These are phyloP conservation scores for Chiloscyllium punctatum DNA, from an alignment of 2,797 vertebrate species.

Conservation along the genomic window DNA sequence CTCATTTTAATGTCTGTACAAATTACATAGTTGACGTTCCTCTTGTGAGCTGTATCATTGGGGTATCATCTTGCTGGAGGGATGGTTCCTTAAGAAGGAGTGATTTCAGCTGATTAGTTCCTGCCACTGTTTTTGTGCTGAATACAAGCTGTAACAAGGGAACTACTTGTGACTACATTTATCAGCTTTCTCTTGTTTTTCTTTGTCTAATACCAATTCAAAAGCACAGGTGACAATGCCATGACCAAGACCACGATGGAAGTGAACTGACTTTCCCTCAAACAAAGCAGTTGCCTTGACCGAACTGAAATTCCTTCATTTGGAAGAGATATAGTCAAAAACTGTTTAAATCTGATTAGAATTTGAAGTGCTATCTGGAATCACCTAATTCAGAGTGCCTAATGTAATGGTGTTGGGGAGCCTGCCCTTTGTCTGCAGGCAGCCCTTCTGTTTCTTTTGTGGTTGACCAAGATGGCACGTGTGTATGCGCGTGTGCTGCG, in stretches of 20 bases:
- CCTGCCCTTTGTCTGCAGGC: no score
- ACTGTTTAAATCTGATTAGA: not conserved
- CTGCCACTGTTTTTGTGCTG: not conserved
- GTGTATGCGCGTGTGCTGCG: not conserved
- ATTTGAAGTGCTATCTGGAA: not conserved
- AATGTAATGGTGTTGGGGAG: not conserved
- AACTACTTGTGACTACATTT: not conserved
- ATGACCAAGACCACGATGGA: not conserved
- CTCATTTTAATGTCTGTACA: not conserved
- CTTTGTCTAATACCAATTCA: not conserved
- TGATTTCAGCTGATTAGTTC: not conserved
- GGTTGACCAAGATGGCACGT: no score
- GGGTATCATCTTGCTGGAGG: not conserved
- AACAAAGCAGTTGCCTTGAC: not conserved
- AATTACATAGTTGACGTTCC: not conserved
- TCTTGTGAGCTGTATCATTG: not conserved
- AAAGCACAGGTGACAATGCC: not conserved
- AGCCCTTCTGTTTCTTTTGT: no score
- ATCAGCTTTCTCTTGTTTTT: not conserved
- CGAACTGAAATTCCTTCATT: not conserved
- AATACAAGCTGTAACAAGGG: not conserved
- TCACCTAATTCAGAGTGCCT: not conserved
- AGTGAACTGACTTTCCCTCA: not conserved
- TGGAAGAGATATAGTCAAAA: not conserved
- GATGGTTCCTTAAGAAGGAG: not conserved